Evolutionary conservation across 1,140 invertebrate genomes (phyloP).

Genomic region (Mizuhopecten yessoensis): DNA sequence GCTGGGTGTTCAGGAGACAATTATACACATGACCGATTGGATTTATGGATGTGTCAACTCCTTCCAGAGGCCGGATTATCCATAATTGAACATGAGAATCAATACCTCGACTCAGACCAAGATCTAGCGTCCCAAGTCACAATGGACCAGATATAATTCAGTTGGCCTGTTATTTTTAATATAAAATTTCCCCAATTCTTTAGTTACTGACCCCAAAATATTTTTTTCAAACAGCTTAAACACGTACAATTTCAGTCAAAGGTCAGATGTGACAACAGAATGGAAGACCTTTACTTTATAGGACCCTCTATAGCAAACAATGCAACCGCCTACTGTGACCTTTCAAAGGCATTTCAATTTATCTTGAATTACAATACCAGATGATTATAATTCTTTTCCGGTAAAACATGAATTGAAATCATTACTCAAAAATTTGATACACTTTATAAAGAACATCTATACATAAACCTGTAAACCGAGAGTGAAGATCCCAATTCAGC

Average conservation of each 20-base stretch:
- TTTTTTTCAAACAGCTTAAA: not conserved
- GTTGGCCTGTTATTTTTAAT: not conserved
- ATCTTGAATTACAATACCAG: too few species aligned
- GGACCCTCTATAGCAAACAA: too few species aligned
- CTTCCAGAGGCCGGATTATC: not conserved
- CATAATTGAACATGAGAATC: conserved; percentile 34
- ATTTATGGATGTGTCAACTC: not conserved
- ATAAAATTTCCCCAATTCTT: not conserved
- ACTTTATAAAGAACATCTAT: too few species aligned
- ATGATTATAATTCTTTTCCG: too few species aligned
- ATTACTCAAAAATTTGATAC: too few species aligned
- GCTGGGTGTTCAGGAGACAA: conserved; percentile 23
- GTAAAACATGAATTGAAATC: too few species aligned
- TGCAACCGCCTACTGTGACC: not conserved
- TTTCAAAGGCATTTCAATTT: not conserved
- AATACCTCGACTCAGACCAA: not conserved
- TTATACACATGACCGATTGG: conserved; percentile 25
- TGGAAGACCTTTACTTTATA: not conserved
- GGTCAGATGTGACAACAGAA: not conserved
- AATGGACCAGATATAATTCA: not conserved
- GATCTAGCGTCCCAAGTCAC: not conserved
- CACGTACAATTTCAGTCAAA: not conserved
- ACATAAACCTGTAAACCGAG: too few species aligned
- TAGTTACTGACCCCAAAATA: not conserved
- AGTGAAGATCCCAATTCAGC: too few species aligned